Evolutionary conservation across 2,113 vertebrate genomes (phyloP).

Genomic region (Limnothrissa miodon): DNA sequence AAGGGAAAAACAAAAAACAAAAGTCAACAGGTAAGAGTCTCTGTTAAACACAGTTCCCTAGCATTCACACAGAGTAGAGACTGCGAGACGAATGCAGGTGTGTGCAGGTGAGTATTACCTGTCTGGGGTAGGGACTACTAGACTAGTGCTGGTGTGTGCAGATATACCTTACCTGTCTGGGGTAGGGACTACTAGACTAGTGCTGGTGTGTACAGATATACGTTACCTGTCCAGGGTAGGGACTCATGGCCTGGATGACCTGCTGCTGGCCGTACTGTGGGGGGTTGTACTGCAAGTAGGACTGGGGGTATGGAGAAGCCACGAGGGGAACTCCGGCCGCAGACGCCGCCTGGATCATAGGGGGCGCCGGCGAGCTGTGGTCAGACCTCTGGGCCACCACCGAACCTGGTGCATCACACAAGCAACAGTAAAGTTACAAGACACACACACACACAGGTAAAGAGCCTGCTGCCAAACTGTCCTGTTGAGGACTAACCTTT

Average conservation of each 20-base stretch:
- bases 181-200: constrained; percentile 81
- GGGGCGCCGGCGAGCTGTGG: constrained; percentile 78
- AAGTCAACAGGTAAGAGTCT: too few species aligned
- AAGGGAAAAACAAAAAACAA: background rate
- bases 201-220: background rate
- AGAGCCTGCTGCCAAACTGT: background rate
- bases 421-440: background rate
- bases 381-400: constrained; percentile 79
- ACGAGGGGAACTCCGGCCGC: constrained; percentile 84
- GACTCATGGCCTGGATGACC: constrained; percentile 85
- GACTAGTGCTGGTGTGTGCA: constrained; percentile 79
- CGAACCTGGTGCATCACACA: constrained; percentile 65
- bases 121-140: constrained; percentile 84
- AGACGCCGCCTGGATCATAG: constrained; percentile 83
- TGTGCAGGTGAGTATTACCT: constrained; percentile 63
- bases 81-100: background rate
- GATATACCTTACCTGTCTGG: constrained; percentile 77
- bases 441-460: background rate
- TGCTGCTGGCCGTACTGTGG: constrained; percentile 87
- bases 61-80: too few species aligned
- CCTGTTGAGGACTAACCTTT: constrained; percentile 69
- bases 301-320: constrained; percentile 81
- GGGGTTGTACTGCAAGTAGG: constrained; percentile 86
- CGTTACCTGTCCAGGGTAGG: constrained; percentile 83
- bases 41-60: too few species aligned